Percentiles rank a stretch among this genome's conserved stretches.
These are phyloP conservation scores for Porites lobata DNA, from an alignment of 92 coral and sea anemone species.

Conservation along the genomic window DNA sequence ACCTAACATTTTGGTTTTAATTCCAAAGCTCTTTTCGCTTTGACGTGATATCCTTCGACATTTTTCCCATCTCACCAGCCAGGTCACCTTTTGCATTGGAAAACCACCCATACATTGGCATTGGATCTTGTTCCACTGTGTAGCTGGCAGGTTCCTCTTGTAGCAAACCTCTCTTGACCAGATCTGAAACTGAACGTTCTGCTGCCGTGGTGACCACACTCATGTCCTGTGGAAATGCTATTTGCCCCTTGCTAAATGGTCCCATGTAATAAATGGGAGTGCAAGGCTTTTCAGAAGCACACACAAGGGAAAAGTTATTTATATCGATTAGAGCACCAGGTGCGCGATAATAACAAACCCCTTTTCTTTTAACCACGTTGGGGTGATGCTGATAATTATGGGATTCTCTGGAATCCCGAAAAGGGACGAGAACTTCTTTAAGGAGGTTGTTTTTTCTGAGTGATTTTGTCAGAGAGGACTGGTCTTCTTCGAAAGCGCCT, in stretches of 20 bases:
- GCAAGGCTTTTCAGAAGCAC: not conserved
- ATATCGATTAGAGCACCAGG: constrained; percentile 49
- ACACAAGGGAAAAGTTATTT: constrained; percentile 44
- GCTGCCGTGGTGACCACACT: constrained; percentile 53
- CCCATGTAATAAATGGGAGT: constrained; percentile 66
- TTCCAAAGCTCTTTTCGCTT: not conserved
- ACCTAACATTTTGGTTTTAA: too few relatives aligned
- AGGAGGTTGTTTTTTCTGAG: constrained; percentile 27
- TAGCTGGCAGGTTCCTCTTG: constrained; percentile 17
- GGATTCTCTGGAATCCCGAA: constrained; percentile 18
- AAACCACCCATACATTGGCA: constrained; percentile 47
- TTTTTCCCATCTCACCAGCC: constrained; percentile 23
- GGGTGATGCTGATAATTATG: constrained; percentile 22
- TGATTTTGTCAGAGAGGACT: constrained; percentile 35
- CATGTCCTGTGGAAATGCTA: constrained; percentile 52
- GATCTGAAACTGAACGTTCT: constrained; percentile 35
- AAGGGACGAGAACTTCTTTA: constrained; percentile 47
- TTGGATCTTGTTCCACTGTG: constrained; percentile 16
- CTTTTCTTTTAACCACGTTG: constrained; percentile 33
- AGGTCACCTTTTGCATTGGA: constrained; percentile 38
- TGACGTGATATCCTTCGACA: constrained; percentile 22
- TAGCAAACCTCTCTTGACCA: constrained; percentile 36
- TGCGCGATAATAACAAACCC: constrained; percentile 41
- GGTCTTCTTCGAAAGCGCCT: constrained; percentile 39
- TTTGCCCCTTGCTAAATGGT: constrained; percentile 36